Conservation (phyloP, 1,140 invertebrate genomes). For the Brachionus angularis region DNA sequence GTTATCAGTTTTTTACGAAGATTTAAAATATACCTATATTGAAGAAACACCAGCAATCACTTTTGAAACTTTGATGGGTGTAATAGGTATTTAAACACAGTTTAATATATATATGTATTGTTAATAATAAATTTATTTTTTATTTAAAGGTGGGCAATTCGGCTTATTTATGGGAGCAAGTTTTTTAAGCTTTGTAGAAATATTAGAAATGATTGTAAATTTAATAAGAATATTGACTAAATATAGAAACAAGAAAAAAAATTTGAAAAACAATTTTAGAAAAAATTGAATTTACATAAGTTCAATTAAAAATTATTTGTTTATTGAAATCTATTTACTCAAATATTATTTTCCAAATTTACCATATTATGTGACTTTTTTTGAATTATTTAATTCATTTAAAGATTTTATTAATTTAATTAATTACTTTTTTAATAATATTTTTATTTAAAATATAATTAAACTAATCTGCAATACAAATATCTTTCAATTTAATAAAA, state of each 20-base stretch:
- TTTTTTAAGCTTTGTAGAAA: slow-evolving; percentile 31
- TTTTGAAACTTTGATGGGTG: slow-evolving; percentile 5
- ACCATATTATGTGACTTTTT: too few species aligned
- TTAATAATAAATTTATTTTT: not conserved
- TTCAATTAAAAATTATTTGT: too few species aligned
- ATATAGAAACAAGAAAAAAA: not conserved
- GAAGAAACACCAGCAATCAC: not conserved
- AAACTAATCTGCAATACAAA: too few species aligned
- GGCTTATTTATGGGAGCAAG: slow-evolving; percentile 34
- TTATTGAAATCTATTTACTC: too few species aligned
- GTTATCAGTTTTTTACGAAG: slow-evolving; percentile 21
- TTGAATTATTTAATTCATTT: too few species aligned
- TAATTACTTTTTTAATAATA: too few species aligned
- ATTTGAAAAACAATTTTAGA: too few species aligned
- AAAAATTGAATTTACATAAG: too few species aligned
- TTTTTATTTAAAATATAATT: too few species aligned
- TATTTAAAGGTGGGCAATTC: slow-evolving; percentile 3
- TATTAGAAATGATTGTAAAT: slow-evolving; percentile 32
- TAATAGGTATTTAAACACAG: slow-evolving; percentile 6
- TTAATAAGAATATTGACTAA: slow-evolving; percentile 9
- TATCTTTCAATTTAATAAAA: too few species aligned
- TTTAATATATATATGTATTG: not conserved
- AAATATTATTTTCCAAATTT: too few species aligned
- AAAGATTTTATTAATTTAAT: too few species aligned
- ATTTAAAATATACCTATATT: slow-evolving; percentile 4